Conservation (phyloP, 2,113 vertebrate genomes). For the Cebidichthys violaceus region DNA sequence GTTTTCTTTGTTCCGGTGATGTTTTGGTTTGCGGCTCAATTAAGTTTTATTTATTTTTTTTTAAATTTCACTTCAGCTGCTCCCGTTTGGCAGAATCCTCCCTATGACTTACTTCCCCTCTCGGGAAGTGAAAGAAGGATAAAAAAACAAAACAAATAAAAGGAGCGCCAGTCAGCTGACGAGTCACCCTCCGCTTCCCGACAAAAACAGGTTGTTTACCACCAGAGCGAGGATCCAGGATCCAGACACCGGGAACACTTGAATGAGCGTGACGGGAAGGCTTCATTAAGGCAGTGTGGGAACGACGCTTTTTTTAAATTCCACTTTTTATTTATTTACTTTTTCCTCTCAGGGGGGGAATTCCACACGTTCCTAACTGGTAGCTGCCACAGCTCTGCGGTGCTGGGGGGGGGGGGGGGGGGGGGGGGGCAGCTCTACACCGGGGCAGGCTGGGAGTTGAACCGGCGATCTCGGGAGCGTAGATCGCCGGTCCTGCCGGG, state of each 20-base stretch:
- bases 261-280: slow-evolving; percentile 10
- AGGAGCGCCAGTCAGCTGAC: not conserved
- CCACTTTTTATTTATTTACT: not conserved
- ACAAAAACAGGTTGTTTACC: slow-evolving; percentile 51
- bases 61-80: slow-evolving; percentile 8
- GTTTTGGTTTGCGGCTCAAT: not conserved
- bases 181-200: slow-evolving; percentile 46
- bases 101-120: slow-evolving; percentile 21
- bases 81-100: not conserved
- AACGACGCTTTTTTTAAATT: slow-evolving; percentile 6
- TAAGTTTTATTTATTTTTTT: not conserved
- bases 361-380: slow-evolving; percentile 32
- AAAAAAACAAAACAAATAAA: slow-evolving; percentile 49
- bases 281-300: slow-evolving; percentile 25
- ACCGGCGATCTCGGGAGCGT: not conserved
- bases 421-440: not conserved
- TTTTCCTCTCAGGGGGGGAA: slow-evolving; percentile 14
- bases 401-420: slow-evolving; percentile 1
- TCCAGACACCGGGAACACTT: not conserved
- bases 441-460: not conserved
- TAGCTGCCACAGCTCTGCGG: slow-evolving; percentile 17
- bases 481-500: too few species aligned
- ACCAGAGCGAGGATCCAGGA: not conserved
- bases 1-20: not conserved
- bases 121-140: slow-evolving; percentile 23